phyloP scores from a whole-genome alignment of 2,888 invertebrate genomes.

The Lasioglossum calceatum region DNA sequence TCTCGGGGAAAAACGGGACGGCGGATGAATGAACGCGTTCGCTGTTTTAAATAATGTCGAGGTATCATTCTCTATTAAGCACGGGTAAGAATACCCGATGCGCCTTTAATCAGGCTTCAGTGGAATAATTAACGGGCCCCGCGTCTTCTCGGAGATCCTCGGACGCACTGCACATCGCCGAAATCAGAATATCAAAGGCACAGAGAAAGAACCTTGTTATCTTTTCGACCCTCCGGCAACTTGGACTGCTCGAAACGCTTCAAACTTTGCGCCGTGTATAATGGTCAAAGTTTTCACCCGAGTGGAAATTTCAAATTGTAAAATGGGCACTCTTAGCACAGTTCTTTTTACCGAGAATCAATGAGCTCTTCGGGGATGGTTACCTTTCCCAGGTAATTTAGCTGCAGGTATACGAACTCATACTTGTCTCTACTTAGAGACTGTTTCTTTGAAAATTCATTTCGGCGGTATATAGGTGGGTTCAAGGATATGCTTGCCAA shows the following conservation, averaged over 20 bases:
- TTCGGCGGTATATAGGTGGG: background rate
- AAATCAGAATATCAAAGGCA: constrained; percentile 13
- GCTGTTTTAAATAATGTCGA: background rate
- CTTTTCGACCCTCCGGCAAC: background rate
- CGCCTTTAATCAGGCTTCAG: background rate
- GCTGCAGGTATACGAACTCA: background rate
- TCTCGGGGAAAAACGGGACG: background rate
- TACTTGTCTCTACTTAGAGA: no score
- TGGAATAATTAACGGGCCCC: background rate
- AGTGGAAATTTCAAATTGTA: background rate
- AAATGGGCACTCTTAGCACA: background rate
- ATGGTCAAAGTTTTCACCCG: background rate
- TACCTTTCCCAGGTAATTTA: background rate
- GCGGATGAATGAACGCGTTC: background rate
- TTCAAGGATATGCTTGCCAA: background rate
- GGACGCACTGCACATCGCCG: background rate
- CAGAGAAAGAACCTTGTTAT: background rate
- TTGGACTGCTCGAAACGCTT: background rate
- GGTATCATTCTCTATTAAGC: background rate
- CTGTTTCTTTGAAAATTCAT: background rate
- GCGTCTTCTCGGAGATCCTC: background rate
- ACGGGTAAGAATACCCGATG: background rate
- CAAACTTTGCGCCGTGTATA: background rate
- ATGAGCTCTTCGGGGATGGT: background rate
- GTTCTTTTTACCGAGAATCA: background rate